Percentiles rank a stretch among this genome's conserved stretches.
These are phyloP conservation scores for human DNA, from an alignment of 2,113 vertebrate species.

Conservation along the genomic window DNA sequence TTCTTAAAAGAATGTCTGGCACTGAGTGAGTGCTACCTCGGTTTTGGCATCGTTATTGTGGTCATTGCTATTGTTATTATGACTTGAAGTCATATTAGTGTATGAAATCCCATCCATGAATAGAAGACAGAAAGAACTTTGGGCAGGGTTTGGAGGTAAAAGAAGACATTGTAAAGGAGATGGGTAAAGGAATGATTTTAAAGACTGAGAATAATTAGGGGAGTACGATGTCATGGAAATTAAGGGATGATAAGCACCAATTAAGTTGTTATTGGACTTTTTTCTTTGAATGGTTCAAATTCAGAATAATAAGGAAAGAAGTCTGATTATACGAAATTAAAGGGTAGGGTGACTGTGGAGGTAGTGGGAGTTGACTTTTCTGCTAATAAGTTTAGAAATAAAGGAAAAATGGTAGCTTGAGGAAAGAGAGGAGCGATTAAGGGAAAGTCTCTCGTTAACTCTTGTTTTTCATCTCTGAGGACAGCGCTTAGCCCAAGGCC, in stretches of 20 bases:
- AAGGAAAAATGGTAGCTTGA: not conserved
- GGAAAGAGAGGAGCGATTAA: not conserved
- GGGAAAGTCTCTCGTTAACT: not conserved
- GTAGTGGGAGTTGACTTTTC: not conserved
- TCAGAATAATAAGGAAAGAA: slow-evolving; percentile 4
- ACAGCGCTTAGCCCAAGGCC: not conserved
- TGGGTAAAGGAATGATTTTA: not conserved
- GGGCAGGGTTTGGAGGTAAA: not conserved
- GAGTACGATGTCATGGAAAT: not conserved
- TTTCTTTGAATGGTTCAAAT: slow-evolving; percentile 54
- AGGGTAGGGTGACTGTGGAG: not conserved
- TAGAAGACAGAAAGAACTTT: not conserved
- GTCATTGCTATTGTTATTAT: not conserved
- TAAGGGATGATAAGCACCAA: not conserved
- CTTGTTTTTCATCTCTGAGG: not conserved
- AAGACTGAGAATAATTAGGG: not conserved
- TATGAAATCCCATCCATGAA: not conserved
- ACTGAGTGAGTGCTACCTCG: not conserved
- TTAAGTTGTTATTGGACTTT: slow-evolving; percentile 7
- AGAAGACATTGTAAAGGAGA: not conserved
- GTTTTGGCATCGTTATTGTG: not conserved
- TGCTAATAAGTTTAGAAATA: slow-evolving; percentile 45
- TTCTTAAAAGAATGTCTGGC: not conserved
- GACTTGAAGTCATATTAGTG: not conserved
- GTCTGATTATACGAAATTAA: slow-evolving; percentile 59